phyloP scores from a whole-genome alignment of 1,140 invertebrate genomes.

The Listronotus oregonensis region DNA sequence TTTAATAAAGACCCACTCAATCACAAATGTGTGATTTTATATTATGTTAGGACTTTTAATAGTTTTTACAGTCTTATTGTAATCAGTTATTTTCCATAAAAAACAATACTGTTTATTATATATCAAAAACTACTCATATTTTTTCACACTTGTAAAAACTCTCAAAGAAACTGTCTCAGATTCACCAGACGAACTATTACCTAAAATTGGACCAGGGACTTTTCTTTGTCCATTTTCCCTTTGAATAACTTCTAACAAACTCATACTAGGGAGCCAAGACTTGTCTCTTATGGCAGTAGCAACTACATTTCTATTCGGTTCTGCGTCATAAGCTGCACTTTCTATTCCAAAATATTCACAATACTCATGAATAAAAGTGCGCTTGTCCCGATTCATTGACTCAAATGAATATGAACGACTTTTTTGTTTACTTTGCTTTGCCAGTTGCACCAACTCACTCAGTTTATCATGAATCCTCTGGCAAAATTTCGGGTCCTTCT shows the following conservation, averaged over 20 bases:
- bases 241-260: slow-evolving; percentile 77
- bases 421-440: slow-evolving; percentile 73
- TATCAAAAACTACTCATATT: no score
- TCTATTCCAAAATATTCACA: slow-evolving; percentile 94
- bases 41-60: no score
- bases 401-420: slow-evolving; percentile 82
- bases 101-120: no score
- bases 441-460: slow-evolving; percentile 82
- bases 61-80: no score
- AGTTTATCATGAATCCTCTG: slow-evolving; percentile 84
- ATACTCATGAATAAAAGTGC: slow-evolving; percentile 89
- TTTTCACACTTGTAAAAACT: slow-evolving; percentile 29
- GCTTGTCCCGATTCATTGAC: slow-evolving; percentile 89
- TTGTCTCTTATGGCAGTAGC: slow-evolving; percentile 76
- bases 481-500: slow-evolving; percentile 81
- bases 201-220: slow-evolving; percentile 68
- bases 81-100: no score
- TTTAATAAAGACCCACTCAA: no score
- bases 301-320: slow-evolving; percentile 93
- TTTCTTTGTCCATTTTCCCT: slow-evolving; percentile 78
- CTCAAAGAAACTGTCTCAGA: slow-evolving; percentile 47
- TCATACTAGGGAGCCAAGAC: slow-evolving; percentile 85
- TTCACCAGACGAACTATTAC: slow-evolving; percentile 32
- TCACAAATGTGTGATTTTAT: no score
- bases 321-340: slow-evolving; percentile 90